phyloP scores from a whole-genome alignment of 2,113 vertebrate species.

The Conger conger region DNA sequence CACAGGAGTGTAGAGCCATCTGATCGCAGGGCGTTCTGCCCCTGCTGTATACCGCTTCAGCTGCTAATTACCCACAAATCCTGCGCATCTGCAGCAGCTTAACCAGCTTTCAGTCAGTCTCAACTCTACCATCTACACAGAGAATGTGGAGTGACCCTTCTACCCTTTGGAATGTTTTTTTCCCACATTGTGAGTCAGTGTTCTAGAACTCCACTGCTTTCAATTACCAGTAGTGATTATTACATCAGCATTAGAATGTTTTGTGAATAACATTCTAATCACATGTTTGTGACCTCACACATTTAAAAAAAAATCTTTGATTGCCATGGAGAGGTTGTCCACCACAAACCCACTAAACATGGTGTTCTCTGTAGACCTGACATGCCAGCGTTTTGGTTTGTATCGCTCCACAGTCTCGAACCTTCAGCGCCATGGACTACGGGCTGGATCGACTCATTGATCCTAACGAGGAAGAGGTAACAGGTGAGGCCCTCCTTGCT shows the following conservation, averaged over 20 bases:
- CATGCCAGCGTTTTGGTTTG: background rate
- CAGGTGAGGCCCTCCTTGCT: constrained; percentile 54
- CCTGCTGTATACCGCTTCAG: background rate
- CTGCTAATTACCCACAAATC: background rate
- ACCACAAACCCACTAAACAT: background rate
- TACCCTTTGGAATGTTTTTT: too few species aligned
- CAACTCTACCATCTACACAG: too few species aligned
- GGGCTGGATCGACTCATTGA: constrained; percentile 82
- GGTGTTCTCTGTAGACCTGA: background rate
- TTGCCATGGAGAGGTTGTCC: background rate
- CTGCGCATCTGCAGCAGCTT: background rate
- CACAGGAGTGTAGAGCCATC: background rate
- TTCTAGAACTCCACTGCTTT: too few species aligned
- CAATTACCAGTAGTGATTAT: too few species aligned
- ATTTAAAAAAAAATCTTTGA: too few species aligned
- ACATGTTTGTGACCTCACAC: too few species aligned
- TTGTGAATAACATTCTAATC: too few species aligned
- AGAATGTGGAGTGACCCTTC: too few species aligned
- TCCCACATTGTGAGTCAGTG: too few species aligned
- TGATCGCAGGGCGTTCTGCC: background rate
- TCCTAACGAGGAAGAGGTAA: constrained; percentile 85
- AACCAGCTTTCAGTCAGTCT: too few species aligned
- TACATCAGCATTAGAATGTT: too few species aligned
- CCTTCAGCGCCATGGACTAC: constrained; percentile 78
- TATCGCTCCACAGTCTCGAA: constrained; percentile 68